These are phyloP conservation scores for Ochotona curzoniae DNA, from an alignment of 2,113 vertebrate species.

Conservation along the genomic window DNA sequence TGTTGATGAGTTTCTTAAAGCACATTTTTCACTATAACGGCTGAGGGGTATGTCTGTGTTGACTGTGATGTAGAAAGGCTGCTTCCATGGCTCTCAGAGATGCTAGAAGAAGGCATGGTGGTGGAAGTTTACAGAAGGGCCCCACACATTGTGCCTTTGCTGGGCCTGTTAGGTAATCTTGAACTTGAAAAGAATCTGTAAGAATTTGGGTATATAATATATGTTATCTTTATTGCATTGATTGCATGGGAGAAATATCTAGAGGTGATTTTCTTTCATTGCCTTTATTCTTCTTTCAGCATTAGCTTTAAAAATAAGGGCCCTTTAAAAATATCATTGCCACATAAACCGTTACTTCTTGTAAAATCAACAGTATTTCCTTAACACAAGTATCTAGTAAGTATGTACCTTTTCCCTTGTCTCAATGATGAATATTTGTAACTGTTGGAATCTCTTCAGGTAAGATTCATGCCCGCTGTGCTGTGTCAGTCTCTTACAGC, in stretches of 20 bases:
- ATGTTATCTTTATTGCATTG: neutral
- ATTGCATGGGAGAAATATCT: neutral
- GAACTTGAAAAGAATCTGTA: neutral
- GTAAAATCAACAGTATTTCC: neutral
- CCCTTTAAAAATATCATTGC: neutral
- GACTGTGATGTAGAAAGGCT: neutral
- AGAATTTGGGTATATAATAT: neutral
- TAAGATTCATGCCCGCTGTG: neutral
- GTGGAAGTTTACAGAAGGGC: neutral
- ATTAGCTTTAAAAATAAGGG: neutral
- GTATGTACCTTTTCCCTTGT: neutral
- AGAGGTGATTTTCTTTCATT: neutral
- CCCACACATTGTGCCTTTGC: neutral
- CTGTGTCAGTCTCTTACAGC: neutral
- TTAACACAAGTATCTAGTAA: neutral
- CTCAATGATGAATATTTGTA: neutral
- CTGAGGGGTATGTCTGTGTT: neutral
- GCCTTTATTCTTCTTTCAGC: neutral
- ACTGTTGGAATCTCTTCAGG: neutral
- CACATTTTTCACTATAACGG: neutral
- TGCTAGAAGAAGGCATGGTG: neutral
- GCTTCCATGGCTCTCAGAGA: neutral
- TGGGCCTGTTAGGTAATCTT: neutral
- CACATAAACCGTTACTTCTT: neutral
- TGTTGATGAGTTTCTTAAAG: neutral